These are phyloP conservation scores for Lasioglossum albipes DNA, from an alignment of 1,140 invertebrate species.

Conservation along the genomic window DNA sequence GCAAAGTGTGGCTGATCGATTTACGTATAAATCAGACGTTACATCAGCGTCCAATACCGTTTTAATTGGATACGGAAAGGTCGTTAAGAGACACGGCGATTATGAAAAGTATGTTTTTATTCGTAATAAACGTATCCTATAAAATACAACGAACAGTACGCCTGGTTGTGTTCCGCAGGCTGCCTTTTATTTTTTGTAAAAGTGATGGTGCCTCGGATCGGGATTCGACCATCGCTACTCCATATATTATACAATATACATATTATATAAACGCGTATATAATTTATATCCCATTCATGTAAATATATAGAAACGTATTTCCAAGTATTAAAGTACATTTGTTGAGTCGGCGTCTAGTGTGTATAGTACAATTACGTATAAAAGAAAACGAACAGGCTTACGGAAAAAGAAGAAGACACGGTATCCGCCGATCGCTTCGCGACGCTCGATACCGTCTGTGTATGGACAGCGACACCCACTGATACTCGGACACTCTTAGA, in stretches of 20 bases:
- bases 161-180: slow-evolving; percentile 1
- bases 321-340: slow-evolving; percentile 32
- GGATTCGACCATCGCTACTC: slow-evolving; percentile 12
- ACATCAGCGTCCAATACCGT: too few species aligned
- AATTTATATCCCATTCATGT: slow-evolving; percentile 27
- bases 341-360: not conserved
- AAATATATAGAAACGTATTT: slow-evolving; percentile 42
- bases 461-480: too few species aligned
- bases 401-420: not conserved
- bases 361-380: not conserved
- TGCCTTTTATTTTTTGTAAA: slow-evolving; percentile 40
- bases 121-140: slow-evolving; percentile 66
- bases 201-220: slow-evolving; percentile 21
- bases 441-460: too few species aligned
- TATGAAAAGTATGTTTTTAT: slow-evolving; percentile 70
- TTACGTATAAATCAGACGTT: too few species aligned
- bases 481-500: too few species aligned
- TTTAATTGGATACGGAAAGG: too few species aligned
- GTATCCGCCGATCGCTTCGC: not conserved
- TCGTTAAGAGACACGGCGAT: slow-evolving; percentile 2
- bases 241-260: too few species aligned
- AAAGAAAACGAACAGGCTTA: not conserved
- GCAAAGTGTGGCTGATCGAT: too few species aligned
- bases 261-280: slow-evolving; percentile 27
- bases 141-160: slow-evolving; percentile 61